Base-by-base conservation (phyloP, 2,888 invertebrate genomes). In the Nycteola revayana region DNA sequence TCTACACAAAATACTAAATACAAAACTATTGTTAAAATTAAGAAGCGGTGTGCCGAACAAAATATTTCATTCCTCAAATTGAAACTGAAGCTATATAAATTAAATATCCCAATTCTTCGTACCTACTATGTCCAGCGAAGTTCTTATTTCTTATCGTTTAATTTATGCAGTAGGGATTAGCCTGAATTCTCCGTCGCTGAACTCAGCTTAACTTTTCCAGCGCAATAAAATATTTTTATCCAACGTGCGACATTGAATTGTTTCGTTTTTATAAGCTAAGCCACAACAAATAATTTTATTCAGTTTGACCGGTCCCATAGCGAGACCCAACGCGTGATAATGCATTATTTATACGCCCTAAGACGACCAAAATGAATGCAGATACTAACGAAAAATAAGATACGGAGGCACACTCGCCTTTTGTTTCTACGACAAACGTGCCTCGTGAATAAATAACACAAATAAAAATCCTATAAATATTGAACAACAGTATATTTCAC, bases 331-430 rank as follows among this genome's bases (percentile, higher is more conserved):
- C 73, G 83, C 86, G 85, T 87, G 87, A 84, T 81, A 81, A 85
- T 88, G 86, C 83, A 87, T 88, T 88, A 88, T 88, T 85, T 87
- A 88, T 88, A 75, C 64, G 68, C 70, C 75, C 82, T 81, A 78
- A 83, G 76, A 76, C 71, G 76, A 76, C 82, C 75, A 77, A 85
- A 86, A 82, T 78, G 75, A 85, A 86, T 83, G 81, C 82, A 81
- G 77, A 81, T 81, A 74, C 72, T 75, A 75, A 81, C 76, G 74
- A 85, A 86, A 87, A 82, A 80, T 78, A 84, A 77, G 71, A 68
- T 67, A 65, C 66, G 63, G 68, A 65, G 59, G 61, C 66, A 64
- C 56, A 61, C 59, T 61, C 68, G 66, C 65, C 78, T 74, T 81
- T 79, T 79, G 80, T 80, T 71, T 74, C 75, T 63, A 65, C 69